A percentile compares a stretch with the other conserved stretches of the same genome.
These are phyloP conservation scores for Drosophila bunnanda DNA, from an alignment of 2,888 invertebrate genomes.

Conservation along the genomic window DNA sequence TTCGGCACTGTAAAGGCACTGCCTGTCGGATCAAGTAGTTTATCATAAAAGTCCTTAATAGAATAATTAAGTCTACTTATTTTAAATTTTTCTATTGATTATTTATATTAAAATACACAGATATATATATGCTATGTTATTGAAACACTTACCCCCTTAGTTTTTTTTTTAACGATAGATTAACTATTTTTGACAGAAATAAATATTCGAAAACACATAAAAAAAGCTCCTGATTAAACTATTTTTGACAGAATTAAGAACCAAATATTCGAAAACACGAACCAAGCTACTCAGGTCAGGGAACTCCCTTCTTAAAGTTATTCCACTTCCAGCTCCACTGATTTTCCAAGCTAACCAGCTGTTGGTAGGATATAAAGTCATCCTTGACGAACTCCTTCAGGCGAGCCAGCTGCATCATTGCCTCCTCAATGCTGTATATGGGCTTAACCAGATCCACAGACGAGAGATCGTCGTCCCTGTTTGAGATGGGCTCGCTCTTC, in stretches of 20 bases:
- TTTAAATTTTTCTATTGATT: background rate
- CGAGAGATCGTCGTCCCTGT: constrained; percentile 16
- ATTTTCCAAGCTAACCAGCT: constrained; percentile 28
- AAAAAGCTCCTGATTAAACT: background rate
- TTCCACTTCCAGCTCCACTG: constrained; percentile 41
- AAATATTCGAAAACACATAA: background rate
- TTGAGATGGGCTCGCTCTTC: constrained; percentile 26
- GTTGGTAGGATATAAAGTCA: constrained; percentile 33
- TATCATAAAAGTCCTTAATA: constrained; percentile 31
- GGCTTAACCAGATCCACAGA: background rate
- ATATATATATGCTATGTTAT: constrained; percentile 7
- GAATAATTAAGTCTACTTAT: background rate
- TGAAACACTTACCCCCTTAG: background rate
- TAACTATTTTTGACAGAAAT: background rate
- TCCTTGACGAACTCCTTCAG: constrained; percentile 29
- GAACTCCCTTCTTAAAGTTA: constrained; percentile 11
- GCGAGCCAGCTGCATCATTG: constrained; percentile 29
- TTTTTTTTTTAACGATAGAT: background rate
- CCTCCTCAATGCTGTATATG: constrained; percentile 25
- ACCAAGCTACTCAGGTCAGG: background rate
- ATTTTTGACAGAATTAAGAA: constrained; percentile 1
- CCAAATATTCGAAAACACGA: background rate
- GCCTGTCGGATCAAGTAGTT: background rate
- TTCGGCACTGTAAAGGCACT: too few species aligned
- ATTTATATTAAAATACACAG: background rate